These are phyloP conservation scores for Cyprinodon variegatus DNA, from an alignment of 2,113 vertebrate species.

Conservation along the genomic window DNA sequence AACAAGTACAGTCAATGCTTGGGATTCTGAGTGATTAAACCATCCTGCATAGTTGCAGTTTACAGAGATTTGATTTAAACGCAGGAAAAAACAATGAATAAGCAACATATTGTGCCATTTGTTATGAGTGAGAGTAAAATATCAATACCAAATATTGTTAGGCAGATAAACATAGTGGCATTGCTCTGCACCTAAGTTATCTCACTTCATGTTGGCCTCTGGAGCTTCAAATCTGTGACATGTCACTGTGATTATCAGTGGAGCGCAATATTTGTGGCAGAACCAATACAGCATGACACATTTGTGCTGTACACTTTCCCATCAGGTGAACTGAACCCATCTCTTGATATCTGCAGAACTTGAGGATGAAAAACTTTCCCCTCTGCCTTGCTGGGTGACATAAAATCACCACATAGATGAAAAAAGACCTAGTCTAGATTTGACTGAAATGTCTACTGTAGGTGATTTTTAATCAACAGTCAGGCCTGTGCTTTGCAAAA, in stretches of 20 bases:
- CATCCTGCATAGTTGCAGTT: not conserved
- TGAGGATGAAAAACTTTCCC: slow-evolving; percentile 27
- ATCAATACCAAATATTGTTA: slow-evolving; percentile 3
- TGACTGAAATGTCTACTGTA: slow-evolving; percentile 40
- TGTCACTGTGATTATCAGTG: slow-evolving; percentile 50
- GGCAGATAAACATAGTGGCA: slow-evolving; percentile 10
- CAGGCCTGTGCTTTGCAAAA: slow-evolving; percentile 45
- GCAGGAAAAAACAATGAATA: not conserved
- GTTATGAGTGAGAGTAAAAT: not conserved
- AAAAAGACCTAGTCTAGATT: slow-evolving; percentile 37
- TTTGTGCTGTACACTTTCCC: slow-evolving; percentile 25
- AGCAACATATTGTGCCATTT: not conserved
- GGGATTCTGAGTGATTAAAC: not conserved
- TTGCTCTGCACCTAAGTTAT: slow-evolving; percentile 23
- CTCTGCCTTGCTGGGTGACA: slow-evolving; percentile 24
- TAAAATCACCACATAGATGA: slow-evolving; percentile 23
- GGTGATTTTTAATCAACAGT: slow-evolving; percentile 35
- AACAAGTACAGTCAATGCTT: not conserved
- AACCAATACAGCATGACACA: slow-evolving; percentile 30
- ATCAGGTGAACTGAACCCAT: slow-evolving; percentile 29
- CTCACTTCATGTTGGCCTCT: slow-evolving; percentile 40
- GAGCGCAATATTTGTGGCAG: slow-evolving; percentile 41
- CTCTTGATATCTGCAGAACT: slow-evolving; percentile 25
- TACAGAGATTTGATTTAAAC: not conserved
- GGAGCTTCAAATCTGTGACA: slow-evolving; percentile 28